Evolutionary conservation across 1,140 invertebrate species (phyloP), one percentile per base, ranked within the genome.

Genomic region (Teleopsis dalmanni): DNA sequence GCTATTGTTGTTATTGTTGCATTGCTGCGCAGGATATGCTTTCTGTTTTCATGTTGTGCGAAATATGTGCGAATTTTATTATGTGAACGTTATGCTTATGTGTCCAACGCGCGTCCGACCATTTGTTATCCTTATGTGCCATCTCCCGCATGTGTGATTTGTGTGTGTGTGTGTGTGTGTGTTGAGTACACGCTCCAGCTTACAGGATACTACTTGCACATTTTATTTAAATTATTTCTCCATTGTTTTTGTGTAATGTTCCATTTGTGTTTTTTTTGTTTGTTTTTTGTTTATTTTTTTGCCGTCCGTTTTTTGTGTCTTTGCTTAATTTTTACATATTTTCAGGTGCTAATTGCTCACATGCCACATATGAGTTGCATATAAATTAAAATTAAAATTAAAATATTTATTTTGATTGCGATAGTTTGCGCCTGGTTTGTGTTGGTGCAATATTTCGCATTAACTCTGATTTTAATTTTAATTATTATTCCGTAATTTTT

Each of bases 291-390:
- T 48, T 34, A 29, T 56, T 37, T 16, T 43, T 51, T 55, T 51
- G 43, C 48, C 34, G 36, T 56, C 27, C 46, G 37, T 25, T 43
- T 52, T 55, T 54, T 58, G 52, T 55, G 52, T 53, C 52, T 56
- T 46, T 60, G 38, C 33, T 64, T 67, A 67, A 67, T 67, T 62
- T 64, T 64, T 67, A 61, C 64, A 67, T 67, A 67, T 67, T 67
- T 67, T 67, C 64, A 67, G 64, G 64, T 67, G 64, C 59, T 67
- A 67, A 67, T 67, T 67, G 64, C 54, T 67, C 64, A 64, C 61
- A 36, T 62, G 60, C 38, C 55, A 54, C 64, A 67, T 67, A 67
- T 67, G 64, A 65, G 58, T 44, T 65, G 62, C 62, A 65, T 65
- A 65, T 62, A 65, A 65, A n/a, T n/a, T n/a, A n/a, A 43, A 65